phyloP scores from a whole-genome alignment of 1,140 invertebrate genomes.

The Dendrolimus punctatus region DNA sequence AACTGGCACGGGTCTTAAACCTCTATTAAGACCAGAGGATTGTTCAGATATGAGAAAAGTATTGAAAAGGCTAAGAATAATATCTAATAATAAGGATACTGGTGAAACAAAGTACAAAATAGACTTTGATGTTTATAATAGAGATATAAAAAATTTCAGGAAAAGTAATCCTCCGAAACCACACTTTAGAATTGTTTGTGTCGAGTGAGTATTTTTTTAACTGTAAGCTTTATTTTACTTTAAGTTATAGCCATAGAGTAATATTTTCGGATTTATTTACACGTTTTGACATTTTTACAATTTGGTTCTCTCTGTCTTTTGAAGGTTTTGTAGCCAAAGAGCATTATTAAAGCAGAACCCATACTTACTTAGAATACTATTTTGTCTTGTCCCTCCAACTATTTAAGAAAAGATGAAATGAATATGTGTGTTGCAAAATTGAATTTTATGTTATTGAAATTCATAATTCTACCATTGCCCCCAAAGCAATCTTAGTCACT shows the following conservation, averaged over 20 bases:
- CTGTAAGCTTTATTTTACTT: not conserved
- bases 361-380: too few species aligned
- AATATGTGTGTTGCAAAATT: too few species aligned
- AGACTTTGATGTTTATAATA: constrained; percentile 61
- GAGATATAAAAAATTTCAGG: constrained; percentile 55
- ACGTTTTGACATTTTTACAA: not conserved
- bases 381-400: too few species aligned
- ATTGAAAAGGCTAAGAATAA: constrained; percentile 50
- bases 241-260: not conserved
- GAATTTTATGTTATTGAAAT: too few species aligned
- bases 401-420: too few species aligned
- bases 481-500: too few species aligned
- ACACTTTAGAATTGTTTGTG: constrained; percentile 52
- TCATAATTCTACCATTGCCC: too few species aligned
- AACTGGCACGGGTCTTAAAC: constrained; percentile 21
- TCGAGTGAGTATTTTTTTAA: constrained; percentile 42
- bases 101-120: constrained; percentile 32
- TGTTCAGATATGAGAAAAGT: constrained; percentile 38
- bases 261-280: too few species aligned
- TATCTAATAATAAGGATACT: constrained; percentile 25
- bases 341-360: too few species aligned
- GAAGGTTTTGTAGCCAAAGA: too few species aligned
- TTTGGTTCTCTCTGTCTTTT: not conserved
- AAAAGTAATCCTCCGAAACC: constrained; percentile 50
- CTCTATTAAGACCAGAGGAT: constrained; percentile 46